Evolutionary conservation across 2,797 vertebrate species (phyloP).

Genomic region (Urophycis tenuis): DNA sequence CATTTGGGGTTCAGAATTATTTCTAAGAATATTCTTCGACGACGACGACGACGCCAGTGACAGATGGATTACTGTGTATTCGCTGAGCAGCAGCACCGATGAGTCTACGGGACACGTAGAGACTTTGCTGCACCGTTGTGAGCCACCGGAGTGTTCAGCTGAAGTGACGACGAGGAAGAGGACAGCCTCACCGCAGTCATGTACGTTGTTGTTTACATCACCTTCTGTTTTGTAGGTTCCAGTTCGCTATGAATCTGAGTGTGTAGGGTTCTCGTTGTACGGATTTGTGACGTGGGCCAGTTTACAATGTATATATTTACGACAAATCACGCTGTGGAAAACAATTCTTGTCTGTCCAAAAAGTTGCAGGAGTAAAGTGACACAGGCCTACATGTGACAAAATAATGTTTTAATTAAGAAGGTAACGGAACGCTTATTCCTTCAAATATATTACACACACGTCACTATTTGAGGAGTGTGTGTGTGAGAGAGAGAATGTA

Average conservation of each 20-base stretch:
- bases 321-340: background rate
- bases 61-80: background rate
- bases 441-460: background rate
- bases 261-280: background rate
- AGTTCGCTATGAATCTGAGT: background rate
- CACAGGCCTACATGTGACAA: background rate
- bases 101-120: background rate
- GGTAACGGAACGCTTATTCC: background rate
- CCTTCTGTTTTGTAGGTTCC: background rate
- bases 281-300: background rate
- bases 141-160: conserved; percentile 9
- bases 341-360: background rate
- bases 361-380: background rate
- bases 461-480: background rate
- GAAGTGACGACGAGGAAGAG: conserved; percentile 1
- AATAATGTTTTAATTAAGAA: background rate
- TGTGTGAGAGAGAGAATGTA: background rate
- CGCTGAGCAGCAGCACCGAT: background rate
- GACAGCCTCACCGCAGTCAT: conserved; percentile 27
- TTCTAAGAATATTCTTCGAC: background rate
- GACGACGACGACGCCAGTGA: background rate
- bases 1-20: background rate
- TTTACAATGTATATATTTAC: background rate
- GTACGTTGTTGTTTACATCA: conserved; percentile 23
- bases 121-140: background rate